Evolutionary conservation across 2,113 vertebrate genomes (phyloP), one percentile per base, ranked within the genome.

Genomic region (Ceuthmochares aereus): DNA sequence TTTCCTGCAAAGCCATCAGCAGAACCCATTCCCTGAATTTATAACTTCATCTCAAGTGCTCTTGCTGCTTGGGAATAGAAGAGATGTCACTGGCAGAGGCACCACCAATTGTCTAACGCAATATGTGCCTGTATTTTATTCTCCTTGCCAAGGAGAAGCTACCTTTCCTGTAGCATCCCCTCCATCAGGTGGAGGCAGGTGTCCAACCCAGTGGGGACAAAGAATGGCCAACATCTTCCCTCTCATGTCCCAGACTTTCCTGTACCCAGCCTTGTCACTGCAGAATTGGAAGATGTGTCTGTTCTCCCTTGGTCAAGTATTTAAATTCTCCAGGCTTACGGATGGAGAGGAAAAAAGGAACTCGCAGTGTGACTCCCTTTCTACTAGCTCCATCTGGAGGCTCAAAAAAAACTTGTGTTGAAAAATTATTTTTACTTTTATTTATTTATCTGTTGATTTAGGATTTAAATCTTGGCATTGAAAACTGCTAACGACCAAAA

Each of bases 341-440:
- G 19, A 19, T 4, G 40, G 40, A 90, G 10, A 36, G 34, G 37
- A 19, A 51, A 86, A 58, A 29, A 7, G 40, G 40, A 40, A 54
- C 72, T 81, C 45, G 11, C 4, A 4, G 5, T 32, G 43, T 64
- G 36, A 85, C 70, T 90, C n/a, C 36, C n/a, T 92, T 90, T 95
- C 70, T 66, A 6, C 54, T 88, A 90, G 94, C 94, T 94, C 96
- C 87, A 95, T 23, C 96, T 96, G 90, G 87, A 97, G 92, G 92
- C 58, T 82, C 22, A 5, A 34, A 75, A 54, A 83, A 68, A 58
- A 21, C 14, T 10, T 76, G 55, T 67, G 3, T 21, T n/a, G 51
- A 36, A 29, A 74, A 60, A 66, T 8, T 12, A 21, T 47, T 47
- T 52, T 45, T 11, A 15, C 36, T 36, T 49, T 21, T 18, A 12